Conservation (phyloP, 2,113 vertebrate species). For the Paramormyrops kingsleyae region DNA sequence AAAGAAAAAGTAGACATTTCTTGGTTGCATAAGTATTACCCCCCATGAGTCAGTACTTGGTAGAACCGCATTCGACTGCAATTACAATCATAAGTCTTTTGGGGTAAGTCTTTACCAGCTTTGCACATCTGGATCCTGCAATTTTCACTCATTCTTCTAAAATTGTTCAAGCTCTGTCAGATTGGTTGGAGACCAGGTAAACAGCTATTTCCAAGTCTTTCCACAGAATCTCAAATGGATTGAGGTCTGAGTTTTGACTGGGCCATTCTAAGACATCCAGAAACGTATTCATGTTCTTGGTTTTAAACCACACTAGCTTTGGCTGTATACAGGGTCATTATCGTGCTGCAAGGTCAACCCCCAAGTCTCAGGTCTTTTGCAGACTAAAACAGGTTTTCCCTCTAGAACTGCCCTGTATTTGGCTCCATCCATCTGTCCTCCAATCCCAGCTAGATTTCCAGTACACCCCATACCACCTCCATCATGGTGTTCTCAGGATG, state of each 20-base stretch:
- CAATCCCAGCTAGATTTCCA: background rate
- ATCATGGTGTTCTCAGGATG: background rate
- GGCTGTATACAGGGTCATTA: background rate
- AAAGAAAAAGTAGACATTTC: background rate
- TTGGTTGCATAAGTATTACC: background rate
- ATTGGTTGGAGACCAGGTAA: background rate
- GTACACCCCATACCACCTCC: background rate
- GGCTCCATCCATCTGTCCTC: background rate
- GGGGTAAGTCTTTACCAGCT: background rate
- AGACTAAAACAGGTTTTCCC: background rate
- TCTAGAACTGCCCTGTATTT: background rate
- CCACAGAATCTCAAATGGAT: background rate
- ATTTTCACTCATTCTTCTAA: background rate
- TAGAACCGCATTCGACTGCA: background rate
- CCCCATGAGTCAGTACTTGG: background rate
- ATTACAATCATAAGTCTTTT: background rate
- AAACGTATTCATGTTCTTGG: background rate
- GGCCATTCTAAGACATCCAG: background rate
- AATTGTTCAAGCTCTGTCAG: background rate
- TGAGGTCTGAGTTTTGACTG: background rate
- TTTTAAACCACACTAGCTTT: background rate
- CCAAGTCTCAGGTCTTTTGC: background rate
- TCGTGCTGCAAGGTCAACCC: background rate
- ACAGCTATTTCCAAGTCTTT: background rate
- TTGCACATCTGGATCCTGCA: background rate